A percentile compares a stretch with the other conserved stretches of the same genome.
phyloP scores from a whole-genome alignment of 2,797 vertebrate species.

The Dermochelys coriacea region DNA sequence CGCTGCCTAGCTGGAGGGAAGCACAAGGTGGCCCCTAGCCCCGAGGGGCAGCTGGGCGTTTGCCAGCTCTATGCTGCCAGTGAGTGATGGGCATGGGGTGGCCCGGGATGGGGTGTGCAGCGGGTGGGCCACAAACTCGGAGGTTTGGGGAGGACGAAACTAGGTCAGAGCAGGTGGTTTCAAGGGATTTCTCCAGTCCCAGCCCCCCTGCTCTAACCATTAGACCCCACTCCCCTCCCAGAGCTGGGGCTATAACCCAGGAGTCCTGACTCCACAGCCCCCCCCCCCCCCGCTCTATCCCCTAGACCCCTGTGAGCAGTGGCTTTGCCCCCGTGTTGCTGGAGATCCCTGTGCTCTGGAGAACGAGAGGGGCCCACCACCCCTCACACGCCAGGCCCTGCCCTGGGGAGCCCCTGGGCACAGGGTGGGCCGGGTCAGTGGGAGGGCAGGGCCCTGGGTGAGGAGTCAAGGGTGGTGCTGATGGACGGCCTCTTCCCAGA shows the following conservation, averaged over 20 bases:
- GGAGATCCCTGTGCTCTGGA: not conserved
- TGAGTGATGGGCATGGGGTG: slow-evolving; percentile 68
- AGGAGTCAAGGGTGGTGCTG: not conserved
- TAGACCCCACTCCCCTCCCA: not conserved
- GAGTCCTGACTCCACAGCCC: not conserved
- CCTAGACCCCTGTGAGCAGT: not conserved
- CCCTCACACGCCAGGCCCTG: not conserved
- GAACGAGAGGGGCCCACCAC: not conserved
- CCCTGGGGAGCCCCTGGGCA: slow-evolving; percentile 29
- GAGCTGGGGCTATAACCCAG: not conserved
- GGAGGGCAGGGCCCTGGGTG: not conserved
- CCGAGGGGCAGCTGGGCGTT: slow-evolving; percentile 80
- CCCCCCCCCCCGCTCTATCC: not conserved
- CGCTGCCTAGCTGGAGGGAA: slow-evolving; percentile 83
- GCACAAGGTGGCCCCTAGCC: slow-evolving; percentile 81
- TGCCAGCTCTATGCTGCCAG: slow-evolving; percentile 84
- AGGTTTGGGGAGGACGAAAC: not conserved
- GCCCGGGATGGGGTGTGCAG: too few relatives aligned
- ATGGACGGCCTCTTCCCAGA: not conserved
- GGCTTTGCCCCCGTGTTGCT: not conserved
- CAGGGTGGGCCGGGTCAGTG: slow-evolving; percentile 42
- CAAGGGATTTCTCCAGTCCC: not conserved
- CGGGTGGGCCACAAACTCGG: not conserved
- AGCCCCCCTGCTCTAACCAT: not conserved
- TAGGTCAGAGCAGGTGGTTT: not conserved